A percentile compares a stretch with the other conserved stretches of the same genome.
These are phyloP conservation scores for Xiphorhynchus erythropygius DNA, from an alignment of 2,797 vertebrate genomes.

Conservation along the genomic window DNA sequence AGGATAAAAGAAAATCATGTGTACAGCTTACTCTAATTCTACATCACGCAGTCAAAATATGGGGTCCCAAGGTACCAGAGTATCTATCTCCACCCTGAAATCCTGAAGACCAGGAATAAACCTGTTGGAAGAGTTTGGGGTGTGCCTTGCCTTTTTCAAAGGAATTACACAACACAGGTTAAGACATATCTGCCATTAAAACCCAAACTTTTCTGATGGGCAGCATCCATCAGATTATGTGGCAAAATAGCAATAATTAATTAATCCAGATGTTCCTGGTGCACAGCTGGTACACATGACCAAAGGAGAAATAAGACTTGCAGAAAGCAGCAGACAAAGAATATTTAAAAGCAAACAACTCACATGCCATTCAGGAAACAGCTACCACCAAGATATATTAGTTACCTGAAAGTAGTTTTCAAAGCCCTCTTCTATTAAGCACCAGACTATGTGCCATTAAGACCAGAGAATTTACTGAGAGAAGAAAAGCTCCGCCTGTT, in stretches of 20 bases:
- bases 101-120: background rate
- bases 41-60: background rate
- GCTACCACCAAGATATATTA: background rate
- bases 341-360: background rate
- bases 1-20: background rate
- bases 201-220: background rate
- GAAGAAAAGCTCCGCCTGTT: background rate
- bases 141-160: background rate
- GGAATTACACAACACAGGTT: background rate
- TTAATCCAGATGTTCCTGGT: background rate
- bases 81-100: background rate
- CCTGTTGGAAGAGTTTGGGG: background rate
- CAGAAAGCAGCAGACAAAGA: background rate
- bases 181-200: background rate
- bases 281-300: background rate
- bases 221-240: background rate
- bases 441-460: background rate
- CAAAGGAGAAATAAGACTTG: background rate
- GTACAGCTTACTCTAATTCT: background rate
- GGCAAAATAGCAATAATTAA: background rate
- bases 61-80: background rate
- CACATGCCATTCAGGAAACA: background rate
- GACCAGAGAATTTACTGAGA: background rate
- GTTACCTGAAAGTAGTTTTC: background rate
- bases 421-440: background rate